These are phyloP conservation scores for Amaurobius ferox DNA, from an alignment of 2,888 invertebrate genomes.

Conservation along the genomic window DNA sequence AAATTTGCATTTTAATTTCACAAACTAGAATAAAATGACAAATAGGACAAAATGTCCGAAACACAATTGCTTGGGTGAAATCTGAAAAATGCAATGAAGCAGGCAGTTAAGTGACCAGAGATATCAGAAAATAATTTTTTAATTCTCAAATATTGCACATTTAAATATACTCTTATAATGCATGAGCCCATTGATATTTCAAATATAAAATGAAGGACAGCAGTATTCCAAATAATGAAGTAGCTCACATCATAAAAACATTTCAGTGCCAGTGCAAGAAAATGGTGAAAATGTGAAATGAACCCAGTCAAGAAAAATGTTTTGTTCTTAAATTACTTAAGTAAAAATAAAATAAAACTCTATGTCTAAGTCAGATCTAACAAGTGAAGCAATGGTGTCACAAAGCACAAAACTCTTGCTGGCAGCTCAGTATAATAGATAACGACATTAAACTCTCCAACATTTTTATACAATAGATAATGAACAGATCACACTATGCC, in stretches of 20 bases:
- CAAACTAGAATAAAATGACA: too few relatives aligned
- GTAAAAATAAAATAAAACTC: conserved; percentile 39
- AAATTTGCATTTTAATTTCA: too few relatives aligned
- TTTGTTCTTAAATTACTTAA: conserved; percentile 27
- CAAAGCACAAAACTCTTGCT: conserved; percentile 61
- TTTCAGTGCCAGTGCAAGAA: conserved; percentile 16
- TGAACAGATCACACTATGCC: conserved; percentile 58
- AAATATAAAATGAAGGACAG: background rate
- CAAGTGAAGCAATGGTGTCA: conserved; percentile 59
- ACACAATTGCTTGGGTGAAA: too few relatives aligned
- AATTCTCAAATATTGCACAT: too few relatives aligned
- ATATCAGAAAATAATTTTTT: too few relatives aligned
- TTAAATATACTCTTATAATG: too few relatives aligned
- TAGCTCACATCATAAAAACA: conserved; percentile 5
- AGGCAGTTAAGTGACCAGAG: too few relatives aligned
- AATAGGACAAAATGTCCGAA: too few relatives aligned
- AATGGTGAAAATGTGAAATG: conserved; percentile 15
- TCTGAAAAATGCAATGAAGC: too few relatives aligned
- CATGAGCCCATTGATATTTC: too few relatives aligned
- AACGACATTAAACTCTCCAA: conserved; percentile 64
- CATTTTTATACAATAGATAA: conserved; percentile 53
- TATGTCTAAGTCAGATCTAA: conserved; percentile 65
- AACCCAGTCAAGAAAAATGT: background rate
- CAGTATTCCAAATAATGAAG: background rate
- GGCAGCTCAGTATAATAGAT: conserved; percentile 58